Evolutionary conservation across 1,140 invertebrate genomes (phyloP), one percentile per base, ranked within the genome.

Genomic region (Hirudo medicinalis): DNA sequence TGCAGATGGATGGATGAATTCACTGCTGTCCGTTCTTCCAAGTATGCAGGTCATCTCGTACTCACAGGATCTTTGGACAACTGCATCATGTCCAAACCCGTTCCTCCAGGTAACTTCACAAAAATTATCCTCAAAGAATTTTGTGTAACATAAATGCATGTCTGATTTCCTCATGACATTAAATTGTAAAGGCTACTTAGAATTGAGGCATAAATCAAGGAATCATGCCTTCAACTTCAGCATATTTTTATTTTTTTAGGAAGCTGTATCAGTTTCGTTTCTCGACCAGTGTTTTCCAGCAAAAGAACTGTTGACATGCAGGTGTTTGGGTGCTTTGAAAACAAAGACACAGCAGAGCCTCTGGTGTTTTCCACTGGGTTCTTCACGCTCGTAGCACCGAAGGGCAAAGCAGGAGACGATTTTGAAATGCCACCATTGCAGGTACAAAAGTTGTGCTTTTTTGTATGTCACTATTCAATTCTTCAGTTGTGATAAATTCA

Each of bases 1-100:
- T 63, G 19, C 29, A 63, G 57, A 63, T 63, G 57, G 57, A 32
- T 63, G 57, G 57, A 63, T 20, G 57, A 63, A 63, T 63, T 63
- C 15, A 15, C 22, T 13, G 57, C 57, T 13, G 19, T 11, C 22
- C 15, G 20, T n/a, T 22, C 57, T 6, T 8, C 8, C 19, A 63
- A 63, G 29, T n/a, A 13, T 25, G 1, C 57, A 13, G 15, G 22
- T 9, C 57, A n/a, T 2, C 9, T 25, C 22, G 11, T 32, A 13
- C 11, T 63, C 57, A 63, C 57, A 25, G 57, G 57, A 22, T 63
- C 57, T 1, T 25, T 63, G 57, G 57, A 63, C 29, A 63, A 63
- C 15, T 63, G 57, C 29, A 32, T 63, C 29, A 63, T 63, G 29
- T 63, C 29, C 57, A 63, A 63, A 63, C 57, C 57, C 20, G 19